Percentiles rank a stretch among this genome's conserved stretches.
These are phyloP conservation scores for Ditula angustiorana DNA, from an alignment of 2,888 invertebrate species.

Conservation along the genomic window DNA sequence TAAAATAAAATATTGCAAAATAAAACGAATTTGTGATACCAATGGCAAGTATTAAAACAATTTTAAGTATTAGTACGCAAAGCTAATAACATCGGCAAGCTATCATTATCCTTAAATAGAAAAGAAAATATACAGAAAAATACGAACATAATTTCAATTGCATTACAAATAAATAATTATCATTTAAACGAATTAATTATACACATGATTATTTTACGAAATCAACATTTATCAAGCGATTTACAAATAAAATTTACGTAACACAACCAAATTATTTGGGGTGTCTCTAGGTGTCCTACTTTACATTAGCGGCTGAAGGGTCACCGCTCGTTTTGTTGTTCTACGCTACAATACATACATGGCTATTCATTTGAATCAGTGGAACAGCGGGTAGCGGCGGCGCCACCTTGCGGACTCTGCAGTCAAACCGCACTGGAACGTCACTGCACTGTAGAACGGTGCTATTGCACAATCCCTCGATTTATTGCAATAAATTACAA, in stretches of 20 bases:
- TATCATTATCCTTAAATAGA: slow-evolving; percentile 58
- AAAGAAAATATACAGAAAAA: slow-evolving; percentile 63
- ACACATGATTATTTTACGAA: slow-evolving; percentile 66
- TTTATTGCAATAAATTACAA: not conserved
- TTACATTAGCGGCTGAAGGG: not conserved
- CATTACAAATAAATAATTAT: slow-evolving; percentile 71
- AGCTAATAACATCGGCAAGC: slow-evolving; percentile 72
- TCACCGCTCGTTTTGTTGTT: not conserved
- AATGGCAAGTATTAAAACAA: slow-evolving; percentile 69
- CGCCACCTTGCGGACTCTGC: not conserved
- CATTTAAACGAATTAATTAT: slow-evolving; percentile 64
- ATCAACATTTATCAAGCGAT: slow-evolving; percentile 52
- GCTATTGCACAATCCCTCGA: slow-evolving; percentile 10
- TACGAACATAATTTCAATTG: slow-evolving; percentile 59
- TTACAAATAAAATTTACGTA: slow-evolving; percentile 57
- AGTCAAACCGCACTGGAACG: not conserved
- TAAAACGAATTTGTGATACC: slow-evolving; percentile 63
- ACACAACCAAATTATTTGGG: slow-evolving; percentile 51
- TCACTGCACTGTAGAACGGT: slow-evolving; percentile 11
- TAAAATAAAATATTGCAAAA: slow-evolving; percentile 28
- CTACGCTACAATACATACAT: slow-evolving; percentile 3
- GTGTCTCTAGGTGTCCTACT: slow-evolving; percentile 14
- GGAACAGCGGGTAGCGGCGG: not conserved
- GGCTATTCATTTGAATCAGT: slow-evolving; percentile 11
- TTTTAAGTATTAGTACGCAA: slow-evolving; percentile 50